Conservation (phyloP, 2,113 vertebrate species). For the Centropristis striata region DNA sequence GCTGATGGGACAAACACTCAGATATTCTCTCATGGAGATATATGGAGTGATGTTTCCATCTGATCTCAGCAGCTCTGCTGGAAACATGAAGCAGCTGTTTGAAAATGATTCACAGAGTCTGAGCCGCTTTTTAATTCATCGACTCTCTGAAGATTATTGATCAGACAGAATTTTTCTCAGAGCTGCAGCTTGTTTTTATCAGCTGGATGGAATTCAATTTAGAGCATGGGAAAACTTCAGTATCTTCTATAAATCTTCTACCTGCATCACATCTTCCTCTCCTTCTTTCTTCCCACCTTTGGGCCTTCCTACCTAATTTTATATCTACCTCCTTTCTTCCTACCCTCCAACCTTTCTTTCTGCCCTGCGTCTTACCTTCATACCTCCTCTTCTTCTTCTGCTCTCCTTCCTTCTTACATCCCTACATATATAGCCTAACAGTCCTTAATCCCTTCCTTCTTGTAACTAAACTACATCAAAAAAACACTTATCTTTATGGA, state of each 20-base stretch:
- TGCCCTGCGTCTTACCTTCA: too few species aligned
- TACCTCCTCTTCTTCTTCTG: neutral
- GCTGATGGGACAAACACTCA: neutral
- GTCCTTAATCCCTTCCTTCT: neutral
- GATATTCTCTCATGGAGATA: neutral
- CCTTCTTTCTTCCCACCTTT: neutral
- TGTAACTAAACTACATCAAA: too few species aligned
- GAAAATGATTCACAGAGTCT: neutral
- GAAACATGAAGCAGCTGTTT: constrained; percentile 1
- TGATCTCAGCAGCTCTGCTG: too few species aligned
- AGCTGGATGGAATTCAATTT: neutral
- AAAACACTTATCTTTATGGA: too few species aligned
- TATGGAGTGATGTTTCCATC: neutral
- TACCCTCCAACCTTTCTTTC: neutral
- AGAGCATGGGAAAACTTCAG: neutral
- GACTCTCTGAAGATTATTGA: constrained; percentile 21
- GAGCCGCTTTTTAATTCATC: neutral
- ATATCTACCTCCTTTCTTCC: neutral
- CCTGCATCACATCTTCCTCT: neutral
- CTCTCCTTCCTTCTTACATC: neutral
- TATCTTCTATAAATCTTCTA: neutral
- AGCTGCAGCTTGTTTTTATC: constrained; percentile 9
- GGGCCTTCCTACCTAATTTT: neutral
- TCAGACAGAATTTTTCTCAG: constrained; percentile 7
- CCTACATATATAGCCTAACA: too few species aligned